Base-by-base conservation (phyloP, 2,113 vertebrate genomes). In the Propithecus coquereli region DNA sequence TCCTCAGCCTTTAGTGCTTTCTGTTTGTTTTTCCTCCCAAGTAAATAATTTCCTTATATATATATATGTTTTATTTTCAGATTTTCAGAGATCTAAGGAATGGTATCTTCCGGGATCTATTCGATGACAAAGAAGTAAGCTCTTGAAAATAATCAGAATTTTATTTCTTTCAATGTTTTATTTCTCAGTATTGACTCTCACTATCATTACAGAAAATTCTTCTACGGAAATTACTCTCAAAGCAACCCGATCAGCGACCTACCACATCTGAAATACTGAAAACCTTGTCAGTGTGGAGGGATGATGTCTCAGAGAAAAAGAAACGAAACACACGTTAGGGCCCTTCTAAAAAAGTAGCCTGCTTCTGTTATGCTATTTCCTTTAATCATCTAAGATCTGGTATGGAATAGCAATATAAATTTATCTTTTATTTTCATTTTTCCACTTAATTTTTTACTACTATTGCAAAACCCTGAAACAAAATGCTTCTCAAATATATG, bases 91-190 rank as follows among this genome's bases (percentile, higher is more conserved):
- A 18, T 0, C 59, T 98, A 40, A 97, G 2, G 74, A 0, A 1
- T 0, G 95, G 97, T 13, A 4, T 6, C 4, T 74, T 97, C 80
- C 8, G 71, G 80, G 10, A 77, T 70, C 2, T 6, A 34, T 97
- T 97, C 71, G 50, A 40, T 18, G 4, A 3, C 17, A 85, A 54
- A 89, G 98, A 98, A 94, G 98, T 98, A 98, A 97, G 97, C n/a
- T 73, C 50, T 92, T 94, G 76, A 89, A 90, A 96, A n/a, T 93
- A 16, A 77, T 80, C 23, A 54, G n/a, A 83, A 77, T 89, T 96
- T 87, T 77, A n/a, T 92, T 82, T 76, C 70, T 74, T 68, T 71
- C 59, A 74, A 6, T 93, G 22, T 94, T 94, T 76, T 76, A 37
- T 90, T 89, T 88, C 54, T 66, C 59, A 34, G 13, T 81, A 45